phyloP scores from a whole-genome alignment of 1,140 invertebrate genomes.

The Trichonephila inaurata region DNA sequence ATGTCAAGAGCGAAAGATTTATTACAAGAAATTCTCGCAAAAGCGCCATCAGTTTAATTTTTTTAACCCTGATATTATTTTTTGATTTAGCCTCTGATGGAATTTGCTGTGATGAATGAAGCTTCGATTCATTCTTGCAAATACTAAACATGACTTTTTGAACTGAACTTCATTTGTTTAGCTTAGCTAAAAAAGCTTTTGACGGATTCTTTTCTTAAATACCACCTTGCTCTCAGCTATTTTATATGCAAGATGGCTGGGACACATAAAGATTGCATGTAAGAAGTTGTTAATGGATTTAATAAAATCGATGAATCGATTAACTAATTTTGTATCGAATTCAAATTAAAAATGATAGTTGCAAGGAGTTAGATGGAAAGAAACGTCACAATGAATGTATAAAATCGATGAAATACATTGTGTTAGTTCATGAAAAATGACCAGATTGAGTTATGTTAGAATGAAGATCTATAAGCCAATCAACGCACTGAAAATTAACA shows the following conservation, averaged over 20 bases:
- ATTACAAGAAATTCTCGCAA: slow-evolving; percentile 72
- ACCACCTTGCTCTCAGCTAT: neutral
- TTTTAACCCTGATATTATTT: slow-evolving; percentile 70
- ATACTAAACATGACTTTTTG: slow-evolving; percentile 74
- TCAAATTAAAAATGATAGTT: neutral
- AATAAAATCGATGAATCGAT: slow-evolving; percentile 13
- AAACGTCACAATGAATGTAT: neutral
- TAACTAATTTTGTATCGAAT: neutral
- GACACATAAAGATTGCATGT: neutral
- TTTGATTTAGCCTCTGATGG: slow-evolving; percentile 53
- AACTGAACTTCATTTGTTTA: slow-evolving; percentile 69
- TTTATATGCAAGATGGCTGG: neutral
- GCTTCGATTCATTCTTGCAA: slow-evolving; percentile 69
- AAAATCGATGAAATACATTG: neutral
- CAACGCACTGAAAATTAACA: neutral
- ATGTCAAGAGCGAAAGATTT: slow-evolving; percentile 74
- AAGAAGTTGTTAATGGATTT: neutral
- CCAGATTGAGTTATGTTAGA: neutral
- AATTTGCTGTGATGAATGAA: slow-evolving; percentile 73
- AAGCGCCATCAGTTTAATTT: slow-evolving; percentile 72
- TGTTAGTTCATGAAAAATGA: neutral
- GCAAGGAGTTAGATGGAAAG: neutral
- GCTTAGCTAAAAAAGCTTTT: slow-evolving; percentile 21
- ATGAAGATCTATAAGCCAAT: neutral
- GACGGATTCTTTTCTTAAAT: slow-evolving; percentile 45